Conservation (phyloP, 1,140 invertebrate species). For the Batillaria attramentaria region DNA sequence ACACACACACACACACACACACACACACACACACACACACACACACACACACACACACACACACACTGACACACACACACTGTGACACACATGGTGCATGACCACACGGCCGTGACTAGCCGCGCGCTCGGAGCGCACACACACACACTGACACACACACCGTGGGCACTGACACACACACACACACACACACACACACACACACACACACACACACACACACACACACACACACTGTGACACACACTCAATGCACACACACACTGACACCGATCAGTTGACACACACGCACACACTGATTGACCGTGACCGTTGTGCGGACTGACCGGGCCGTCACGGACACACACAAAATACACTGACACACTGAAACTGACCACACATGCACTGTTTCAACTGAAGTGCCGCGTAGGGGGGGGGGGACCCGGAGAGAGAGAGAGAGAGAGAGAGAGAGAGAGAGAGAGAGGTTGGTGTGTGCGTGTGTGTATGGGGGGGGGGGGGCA, state of each 20-base stretch:
- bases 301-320: no score
- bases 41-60: neutral
- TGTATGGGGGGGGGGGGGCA: neutral
- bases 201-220: neutral
- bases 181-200: slow-evolving; percentile 11
- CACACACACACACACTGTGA: neutral
- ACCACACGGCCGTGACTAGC: neutral
- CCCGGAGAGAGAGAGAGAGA: neutral
- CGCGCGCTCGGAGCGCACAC: neutral
- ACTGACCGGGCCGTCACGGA: no score
- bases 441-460: neutral
- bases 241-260: neutral
- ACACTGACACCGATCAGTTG: neutral
- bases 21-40: slow-evolving; percentile 9
- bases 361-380: neutral
- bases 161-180: neutral
- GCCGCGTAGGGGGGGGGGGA: no score
- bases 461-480: neutral
- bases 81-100: no score
- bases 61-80: neutral
- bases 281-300: neutral
- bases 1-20: slow-evolving; percentile 18
- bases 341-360: no score
- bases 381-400: neutral
- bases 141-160: slow-evolving; percentile 1